Conservation (phyloP, 1,140 invertebrate genomes). For the Pantala flavescens region DNA sequence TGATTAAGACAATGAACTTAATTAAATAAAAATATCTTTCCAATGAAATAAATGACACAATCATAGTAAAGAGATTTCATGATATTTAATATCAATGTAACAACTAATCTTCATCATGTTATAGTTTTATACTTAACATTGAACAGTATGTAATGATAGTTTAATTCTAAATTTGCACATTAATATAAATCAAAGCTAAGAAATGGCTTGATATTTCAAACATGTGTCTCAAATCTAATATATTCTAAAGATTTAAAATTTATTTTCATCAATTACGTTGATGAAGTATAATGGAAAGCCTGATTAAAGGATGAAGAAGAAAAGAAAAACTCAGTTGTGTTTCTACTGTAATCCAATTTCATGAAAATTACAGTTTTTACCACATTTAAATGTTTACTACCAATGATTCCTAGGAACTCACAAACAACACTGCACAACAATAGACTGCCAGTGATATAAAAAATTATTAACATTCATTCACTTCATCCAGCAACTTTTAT, state of each 20-base stretch:
- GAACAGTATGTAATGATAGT: neutral
- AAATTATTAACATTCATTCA: neutral
- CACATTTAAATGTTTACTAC: neutral
- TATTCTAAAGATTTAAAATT: neutral
- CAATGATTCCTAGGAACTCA: constrained; percentile 5
- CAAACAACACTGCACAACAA: constrained; percentile 9
- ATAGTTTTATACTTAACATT: too few relatives aligned
- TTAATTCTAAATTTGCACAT: neutral
- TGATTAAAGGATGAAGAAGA: neutral
- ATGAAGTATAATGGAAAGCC: neutral
- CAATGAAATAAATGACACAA: too few relatives aligned
- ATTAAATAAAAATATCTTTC: too few relatives aligned
- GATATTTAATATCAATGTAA: too few relatives aligned
- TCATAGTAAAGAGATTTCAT: too few relatives aligned
- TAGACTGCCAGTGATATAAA: constrained; percentile 9
- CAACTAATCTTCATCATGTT: too few relatives aligned
- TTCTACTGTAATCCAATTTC: neutral
- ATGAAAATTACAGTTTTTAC: constrained; percentile 2
- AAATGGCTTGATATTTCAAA: neutral
- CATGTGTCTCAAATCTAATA: neutral
- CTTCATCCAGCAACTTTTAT: constrained; percentile 1
- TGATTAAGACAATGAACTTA: too few relatives aligned
- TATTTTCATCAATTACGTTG: neutral
- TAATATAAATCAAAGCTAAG: neutral
- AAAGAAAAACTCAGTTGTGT: neutral